Conservation (phyloP, 2,888 invertebrate genomes). For the Automeris io region DNA sequence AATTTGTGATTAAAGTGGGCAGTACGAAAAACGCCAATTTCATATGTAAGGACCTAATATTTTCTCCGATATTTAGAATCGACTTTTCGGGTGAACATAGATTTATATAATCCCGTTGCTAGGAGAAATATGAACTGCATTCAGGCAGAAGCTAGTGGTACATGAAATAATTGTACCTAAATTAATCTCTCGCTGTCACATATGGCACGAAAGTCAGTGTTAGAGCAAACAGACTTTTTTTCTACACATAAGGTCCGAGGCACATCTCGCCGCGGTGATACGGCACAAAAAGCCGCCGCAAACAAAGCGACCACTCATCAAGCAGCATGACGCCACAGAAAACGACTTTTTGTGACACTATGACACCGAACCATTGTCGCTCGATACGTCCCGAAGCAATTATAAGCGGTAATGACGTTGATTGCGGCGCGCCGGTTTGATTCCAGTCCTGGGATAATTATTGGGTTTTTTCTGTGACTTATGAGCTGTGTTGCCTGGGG, state of each 20-base stretch:
- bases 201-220: too few relatives aligned
- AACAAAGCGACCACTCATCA: constrained; percentile 38
- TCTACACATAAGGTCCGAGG: background rate
- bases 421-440: constrained; percentile 15
- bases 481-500: constrained; percentile 13
- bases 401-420: constrained; percentile 25
- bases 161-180: too few relatives aligned
- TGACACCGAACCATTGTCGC: constrained; percentile 34
- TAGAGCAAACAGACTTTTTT: too few relatives aligned
- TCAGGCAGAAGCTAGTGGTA: too few relatives aligned
- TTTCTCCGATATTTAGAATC: too few relatives aligned
- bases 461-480: constrained; percentile 5
- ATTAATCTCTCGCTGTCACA: too few relatives aligned
- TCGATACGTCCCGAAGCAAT: constrained; percentile 28
- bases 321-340: constrained; percentile 37
- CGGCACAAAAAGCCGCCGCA: constrained; percentile 11
- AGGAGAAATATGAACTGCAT: too few relatives aligned
- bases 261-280: background rate
- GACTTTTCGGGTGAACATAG: too few relatives aligned
- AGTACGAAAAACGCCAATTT: too few relatives aligned
- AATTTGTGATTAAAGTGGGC: too few relatives aligned
- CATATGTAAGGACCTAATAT: too few relatives aligned
- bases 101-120: too few relatives aligned
- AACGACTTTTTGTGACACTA: constrained; percentile 42
- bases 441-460: background rate